Base-by-base conservation (phyloP, 2,888 invertebrate species). In the Biston betularia region DNA sequence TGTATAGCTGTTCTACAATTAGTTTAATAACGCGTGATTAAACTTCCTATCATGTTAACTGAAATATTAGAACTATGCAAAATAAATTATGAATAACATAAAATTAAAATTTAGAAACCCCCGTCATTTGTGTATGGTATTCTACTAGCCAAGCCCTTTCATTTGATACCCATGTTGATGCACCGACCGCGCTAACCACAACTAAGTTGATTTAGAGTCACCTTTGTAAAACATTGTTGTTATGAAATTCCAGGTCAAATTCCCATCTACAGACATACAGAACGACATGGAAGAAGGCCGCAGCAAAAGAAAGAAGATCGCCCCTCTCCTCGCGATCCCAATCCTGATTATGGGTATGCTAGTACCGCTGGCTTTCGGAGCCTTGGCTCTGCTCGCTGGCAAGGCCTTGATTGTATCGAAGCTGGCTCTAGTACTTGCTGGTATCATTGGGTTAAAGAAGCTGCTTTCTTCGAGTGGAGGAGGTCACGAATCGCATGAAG, bases 341-440 rank as follows among this genome's bases (percentile, higher is more conserved):
- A 90, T 97, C 69, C 94, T 97, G 75, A 95, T 97, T 72, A 97
- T 96, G 65, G 97, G 97, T 61, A 97, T 97, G 78, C 90, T 97
- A 84, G 95, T 97, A 49, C 97, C 97, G 6, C 89, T 98, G 60
- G 97, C 97, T 3, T 96, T 97, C 69, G 97, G 97, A 66, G 97
- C 97, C 9, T 87, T 98, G 35, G 97, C 97, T 24, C 94, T 98
- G 58, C 86, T 97, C 63, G 97, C 97, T 50, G 97, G 97, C 75
- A 98, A 98, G 87, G 97, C 97, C 49, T 89, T 97, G 72, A 97
- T 97, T 76, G 96, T 97, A 55, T 97, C 97, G 73, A 97, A 97
- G 83, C 89, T 97, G 75, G 97, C 97, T 0, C 88, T 97, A 61
- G 97, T 97, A 0, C 90, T 97, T 57, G 97, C 97, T 67, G 97